phyloP scores from a whole-genome alignment of 2,797 vertebrate species.

The Micrastur ruficollis region DNA sequence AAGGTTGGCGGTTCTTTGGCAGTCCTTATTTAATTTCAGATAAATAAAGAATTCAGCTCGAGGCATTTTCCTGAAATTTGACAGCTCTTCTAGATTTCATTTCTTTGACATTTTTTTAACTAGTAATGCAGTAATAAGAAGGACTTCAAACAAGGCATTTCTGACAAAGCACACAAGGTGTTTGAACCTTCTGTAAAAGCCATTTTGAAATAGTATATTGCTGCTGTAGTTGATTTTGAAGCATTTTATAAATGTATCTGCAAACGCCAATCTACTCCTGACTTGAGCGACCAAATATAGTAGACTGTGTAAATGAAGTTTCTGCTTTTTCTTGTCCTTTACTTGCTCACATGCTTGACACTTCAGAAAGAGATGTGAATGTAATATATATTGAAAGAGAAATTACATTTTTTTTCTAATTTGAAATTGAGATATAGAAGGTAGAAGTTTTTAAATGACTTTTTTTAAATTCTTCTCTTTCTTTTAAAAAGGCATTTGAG shows the following conservation, averaged over 20 bases:
- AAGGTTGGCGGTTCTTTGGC: neutral
- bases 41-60: slow-evolving; percentile 3
- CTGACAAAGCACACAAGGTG: neutral
- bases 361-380: neutral
- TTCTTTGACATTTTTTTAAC: slow-evolving; percentile 18
- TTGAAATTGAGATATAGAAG: neutral
- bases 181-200: neutral
- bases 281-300: neutral
- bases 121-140: neutral
- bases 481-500: neutral
- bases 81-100: neutral
- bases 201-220: neutral
- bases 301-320: neutral
- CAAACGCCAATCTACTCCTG: neutral
- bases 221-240: neutral
- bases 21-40: neutral
- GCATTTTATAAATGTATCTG: neutral
- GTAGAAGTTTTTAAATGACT: neutral
- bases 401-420: neutral
- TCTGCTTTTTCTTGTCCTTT: neutral
- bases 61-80: neutral
- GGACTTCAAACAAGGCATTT: neutral
- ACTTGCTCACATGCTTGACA: neutral
- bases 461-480: neutral
- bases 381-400: neutral